A percentile compares a stretch with the other conserved stretches of the same genome.
phyloP scores from a whole-genome alignment of 2,888 invertebrate species.

The Portevinia maculata region DNA sequence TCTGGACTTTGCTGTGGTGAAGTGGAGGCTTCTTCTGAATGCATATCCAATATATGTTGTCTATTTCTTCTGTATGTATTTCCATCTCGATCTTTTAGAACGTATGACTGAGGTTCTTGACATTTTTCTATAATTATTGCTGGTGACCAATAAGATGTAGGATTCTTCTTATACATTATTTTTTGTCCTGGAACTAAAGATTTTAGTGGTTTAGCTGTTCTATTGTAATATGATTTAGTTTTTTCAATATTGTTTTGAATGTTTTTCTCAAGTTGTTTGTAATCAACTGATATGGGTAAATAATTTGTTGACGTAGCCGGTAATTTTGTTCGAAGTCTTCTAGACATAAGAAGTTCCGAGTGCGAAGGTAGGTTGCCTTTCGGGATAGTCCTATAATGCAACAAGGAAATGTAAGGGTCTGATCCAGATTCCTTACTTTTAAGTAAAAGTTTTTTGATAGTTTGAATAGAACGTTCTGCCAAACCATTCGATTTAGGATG shows the following conservation, averaged over 20 bases:
- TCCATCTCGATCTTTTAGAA: constrained; percentile 31
- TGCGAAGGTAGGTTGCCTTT: too few species aligned
- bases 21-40: background rate
- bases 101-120: constrained; percentile 39
- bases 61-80: constrained; percentile 31
- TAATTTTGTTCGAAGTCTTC: too few species aligned
- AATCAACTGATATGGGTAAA: too few species aligned
- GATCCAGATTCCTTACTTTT: too few species aligned
- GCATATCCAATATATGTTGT: constrained; percentile 30
- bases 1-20: background rate
- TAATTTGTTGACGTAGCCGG: background rate
- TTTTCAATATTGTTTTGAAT: constrained; percentile 15
- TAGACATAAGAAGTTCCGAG: too few species aligned
- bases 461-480: too few species aligned
- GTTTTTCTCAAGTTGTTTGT: too few species aligned
- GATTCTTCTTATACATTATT: constrained; percentile 35
- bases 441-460: too few species aligned
- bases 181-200: constrained; percentile 41
- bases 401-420: too few species aligned
- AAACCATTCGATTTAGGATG: too few species aligned
- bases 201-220: constrained; percentile 8
- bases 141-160: constrained; percentile 30
- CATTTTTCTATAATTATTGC: constrained; percentile 36
- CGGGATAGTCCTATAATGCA: too few species aligned
- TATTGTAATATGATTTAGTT: constrained; percentile 24